Conservation (phyloP, 2,113 vertebrate genomes). For the Maylandia zebra region DNA sequence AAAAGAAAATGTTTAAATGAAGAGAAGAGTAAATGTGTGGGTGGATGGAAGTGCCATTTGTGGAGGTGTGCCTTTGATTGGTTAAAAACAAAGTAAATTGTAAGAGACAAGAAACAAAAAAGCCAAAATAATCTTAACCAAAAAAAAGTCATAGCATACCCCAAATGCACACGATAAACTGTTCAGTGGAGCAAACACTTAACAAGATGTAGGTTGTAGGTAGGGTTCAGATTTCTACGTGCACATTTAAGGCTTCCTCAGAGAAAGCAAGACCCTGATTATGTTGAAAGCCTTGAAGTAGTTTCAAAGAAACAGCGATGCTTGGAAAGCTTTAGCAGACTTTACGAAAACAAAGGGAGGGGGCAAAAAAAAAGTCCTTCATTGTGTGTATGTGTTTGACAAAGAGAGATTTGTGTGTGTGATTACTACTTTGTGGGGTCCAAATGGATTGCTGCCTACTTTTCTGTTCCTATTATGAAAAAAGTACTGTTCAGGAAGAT, state of each 20-base stretch:
- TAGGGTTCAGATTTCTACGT: neutral
- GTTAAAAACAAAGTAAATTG: neutral
- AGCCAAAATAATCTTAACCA: neutral
- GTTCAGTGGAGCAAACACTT: neutral
- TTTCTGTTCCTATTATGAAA: neutral
- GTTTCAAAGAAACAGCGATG: slow-evolving; percentile 15
- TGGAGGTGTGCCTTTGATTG: neutral
- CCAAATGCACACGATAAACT: neutral
- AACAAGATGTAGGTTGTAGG: neutral
- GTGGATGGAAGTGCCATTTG: neutral
- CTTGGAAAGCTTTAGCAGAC: neutral
- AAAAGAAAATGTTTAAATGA: neutral
- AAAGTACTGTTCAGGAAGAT: neutral
- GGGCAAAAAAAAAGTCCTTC: neutral
- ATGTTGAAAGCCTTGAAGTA: neutral
- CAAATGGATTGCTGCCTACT: neutral
- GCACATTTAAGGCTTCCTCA: neutral
- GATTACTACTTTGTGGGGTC: neutral
- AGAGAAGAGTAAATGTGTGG: neutral
- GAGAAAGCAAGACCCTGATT: neutral
- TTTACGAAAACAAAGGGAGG: neutral
- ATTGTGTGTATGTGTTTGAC: neutral
- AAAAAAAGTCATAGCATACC: neutral
- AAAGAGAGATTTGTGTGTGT: neutral
- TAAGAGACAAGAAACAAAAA: neutral